A percentile compares a stretch with the other conserved stretches of the same genome.
Evolutionary conservation across 2,797 vertebrate genomes (phyloP).

Genomic region (Gymnoscopelus braueri): DNA sequence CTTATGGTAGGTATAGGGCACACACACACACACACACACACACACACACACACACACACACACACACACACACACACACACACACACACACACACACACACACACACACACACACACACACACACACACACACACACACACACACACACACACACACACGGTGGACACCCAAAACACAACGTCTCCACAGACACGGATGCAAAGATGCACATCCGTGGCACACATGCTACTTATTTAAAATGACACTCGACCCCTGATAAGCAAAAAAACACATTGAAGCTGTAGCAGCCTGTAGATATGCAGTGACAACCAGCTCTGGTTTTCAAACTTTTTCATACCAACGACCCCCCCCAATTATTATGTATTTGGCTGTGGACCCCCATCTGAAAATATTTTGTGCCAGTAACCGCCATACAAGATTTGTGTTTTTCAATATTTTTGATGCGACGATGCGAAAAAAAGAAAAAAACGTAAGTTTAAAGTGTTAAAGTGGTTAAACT

Average conservation of each 20-base stretch:
- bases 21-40: background rate
- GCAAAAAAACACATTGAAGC: background rate
- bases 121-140: conserved; percentile 10
- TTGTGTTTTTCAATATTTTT: too few species aligned
- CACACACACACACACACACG: conserved; percentile 3
- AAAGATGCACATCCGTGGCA: background rate
- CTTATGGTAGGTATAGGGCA: conserved; percentile 84
- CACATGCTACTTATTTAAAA: conserved; percentile 13
- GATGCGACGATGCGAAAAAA: too few species aligned
- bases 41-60: conserved; percentile 5
- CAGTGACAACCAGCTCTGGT: conserved; percentile 16
- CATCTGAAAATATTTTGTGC: too few species aligned
- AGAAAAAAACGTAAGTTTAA: too few species aligned
- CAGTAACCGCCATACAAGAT: too few species aligned
- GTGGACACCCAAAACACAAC: background rate
- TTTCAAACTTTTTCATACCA: too few species aligned
- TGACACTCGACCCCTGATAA: conserved; percentile 24
- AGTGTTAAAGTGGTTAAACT: too few species aligned
- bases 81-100: conserved; percentile 9
- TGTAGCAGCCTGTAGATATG: conserved; percentile 8
- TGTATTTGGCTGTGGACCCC: too few species aligned
- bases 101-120: conserved; percentile 5
- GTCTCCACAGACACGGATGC: background rate
- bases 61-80: conserved; percentile 12
- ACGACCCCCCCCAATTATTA: too few species aligned